A percentile compares a stretch with the other conserved stretches of the same genome.
Evolutionary conservation across 2,888 invertebrate genomes (phyloP).

Genomic region (Ethmia dodecea): DNA sequence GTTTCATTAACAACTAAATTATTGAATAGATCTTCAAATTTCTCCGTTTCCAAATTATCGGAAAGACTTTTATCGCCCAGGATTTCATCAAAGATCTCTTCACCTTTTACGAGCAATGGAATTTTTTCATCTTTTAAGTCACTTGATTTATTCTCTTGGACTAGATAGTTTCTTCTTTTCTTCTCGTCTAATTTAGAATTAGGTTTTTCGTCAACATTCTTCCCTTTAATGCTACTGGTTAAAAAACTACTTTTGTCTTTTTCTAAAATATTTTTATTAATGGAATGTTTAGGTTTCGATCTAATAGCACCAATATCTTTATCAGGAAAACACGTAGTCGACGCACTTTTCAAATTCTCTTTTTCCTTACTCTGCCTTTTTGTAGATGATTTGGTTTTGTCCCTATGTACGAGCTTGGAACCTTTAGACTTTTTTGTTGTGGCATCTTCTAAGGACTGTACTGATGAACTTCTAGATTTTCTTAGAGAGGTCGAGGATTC

Average conservation of each 20-base stretch:
- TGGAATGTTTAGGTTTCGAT: conserved; percentile 74
- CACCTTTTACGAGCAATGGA: conserved; percentile 41
- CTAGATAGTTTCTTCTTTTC: conserved; percentile 28
- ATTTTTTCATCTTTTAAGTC: conserved; percentile 27
- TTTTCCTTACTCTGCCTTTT: conserved; percentile 57
- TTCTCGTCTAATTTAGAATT: conserved; percentile 40
- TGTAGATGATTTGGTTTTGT: conserved; percentile 43
- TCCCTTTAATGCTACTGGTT: conserved; percentile 60
- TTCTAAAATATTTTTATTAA: conserved; percentile 65
- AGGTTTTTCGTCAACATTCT: conserved; percentile 45
- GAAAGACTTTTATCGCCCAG: conserved; percentile 26
- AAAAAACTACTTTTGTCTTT: conserved; percentile 68
- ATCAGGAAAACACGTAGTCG: conserved; percentile 39
- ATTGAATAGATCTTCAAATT: conserved; percentile 62
- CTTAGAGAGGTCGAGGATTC: conserved; percentile 46
- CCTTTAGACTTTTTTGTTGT: conserved; percentile 51
- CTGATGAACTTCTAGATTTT: conserved; percentile 64
- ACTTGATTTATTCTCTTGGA: conserved; percentile 36
- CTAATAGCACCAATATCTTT: conserved; percentile 73
- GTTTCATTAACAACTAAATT: conserved; percentile 43
- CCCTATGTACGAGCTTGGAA: conserved; percentile 62
- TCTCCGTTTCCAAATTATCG: conserved; percentile 48
- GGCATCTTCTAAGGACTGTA: conserved; percentile 57
- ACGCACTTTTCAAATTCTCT: conserved; percentile 50
- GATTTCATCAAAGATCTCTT: conserved; percentile 59